These are phyloP conservation scores for Helicorthomorpha holstii DNA, from an alignment of 1,140 invertebrate genomes.

Conservation along the genomic window DNA sequence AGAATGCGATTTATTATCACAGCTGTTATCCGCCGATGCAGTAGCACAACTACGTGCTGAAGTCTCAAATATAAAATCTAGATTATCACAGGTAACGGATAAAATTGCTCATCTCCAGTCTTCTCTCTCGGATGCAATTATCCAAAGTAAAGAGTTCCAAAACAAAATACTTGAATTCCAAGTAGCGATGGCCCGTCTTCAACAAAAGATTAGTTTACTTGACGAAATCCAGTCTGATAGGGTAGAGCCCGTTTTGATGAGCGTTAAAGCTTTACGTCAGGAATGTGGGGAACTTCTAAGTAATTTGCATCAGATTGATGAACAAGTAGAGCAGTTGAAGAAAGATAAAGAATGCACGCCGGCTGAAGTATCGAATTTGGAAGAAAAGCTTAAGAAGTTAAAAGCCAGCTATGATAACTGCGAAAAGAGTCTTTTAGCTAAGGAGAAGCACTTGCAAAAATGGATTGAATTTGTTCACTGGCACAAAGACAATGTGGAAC, in stretches of 20 bases:
- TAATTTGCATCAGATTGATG: constrained; percentile 18
- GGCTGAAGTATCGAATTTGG: constrained; percentile 60
- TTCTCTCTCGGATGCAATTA: constrained; percentile 55
- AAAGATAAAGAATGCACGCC: background rate
- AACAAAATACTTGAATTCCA: constrained; percentile 60
- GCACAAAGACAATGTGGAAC: constrained; percentile 60
- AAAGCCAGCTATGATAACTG: constrained; percentile 48
- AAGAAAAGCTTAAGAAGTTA: constrained; percentile 49
- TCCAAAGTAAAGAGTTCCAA: constrained; percentile 62
- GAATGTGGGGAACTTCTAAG: constrained; percentile 20
- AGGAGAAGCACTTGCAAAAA: constrained; percentile 59
- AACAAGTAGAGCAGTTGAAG: constrained; percentile 2
- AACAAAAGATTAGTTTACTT: constrained; percentile 51
- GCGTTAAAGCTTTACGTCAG: constrained; percentile 38
- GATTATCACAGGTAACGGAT: constrained; percentile 50
- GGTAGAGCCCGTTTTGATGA: constrained; percentile 56
- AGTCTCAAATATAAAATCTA: constrained; percentile 49
- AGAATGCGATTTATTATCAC: constrained; percentile 53
- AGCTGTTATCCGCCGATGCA: constrained; percentile 55
- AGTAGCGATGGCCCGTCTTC: constrained; percentile 62
- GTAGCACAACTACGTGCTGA: constrained; percentile 47
- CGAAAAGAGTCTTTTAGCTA: constrained; percentile 36
- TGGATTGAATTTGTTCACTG: constrained; percentile 66
- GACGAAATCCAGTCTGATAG: constrained; percentile 62
- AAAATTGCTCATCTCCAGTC: constrained; percentile 53